Conservation (phyloP, 2,797 vertebrate species). For the Vireo griseus region DNA sequence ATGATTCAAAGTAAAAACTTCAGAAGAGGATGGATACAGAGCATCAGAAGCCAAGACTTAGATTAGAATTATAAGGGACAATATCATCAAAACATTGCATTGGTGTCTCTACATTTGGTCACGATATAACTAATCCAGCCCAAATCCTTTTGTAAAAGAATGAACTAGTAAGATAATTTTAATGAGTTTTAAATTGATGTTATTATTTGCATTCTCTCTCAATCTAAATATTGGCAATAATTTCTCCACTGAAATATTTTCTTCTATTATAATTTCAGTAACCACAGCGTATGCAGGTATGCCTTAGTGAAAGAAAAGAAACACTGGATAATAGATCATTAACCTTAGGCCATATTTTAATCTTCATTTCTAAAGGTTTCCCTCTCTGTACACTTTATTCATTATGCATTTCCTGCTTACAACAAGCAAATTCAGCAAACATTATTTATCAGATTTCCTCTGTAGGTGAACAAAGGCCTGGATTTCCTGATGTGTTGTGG, state of each 20-base stretch:
- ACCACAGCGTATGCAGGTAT: not conserved
- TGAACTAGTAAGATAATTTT: slow-evolving; percentile 14
- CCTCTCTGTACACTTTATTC: slow-evolving; percentile 4
- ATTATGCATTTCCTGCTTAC: slow-evolving; percentile 6
- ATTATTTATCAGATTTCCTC: slow-evolving; percentile 26
- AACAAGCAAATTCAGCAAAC: slow-evolving; percentile 44
- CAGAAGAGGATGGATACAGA: not conserved
- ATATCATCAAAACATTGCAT: not conserved
- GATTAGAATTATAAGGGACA: not conserved
- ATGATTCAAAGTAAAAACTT: not conserved
- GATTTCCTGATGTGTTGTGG: not conserved
- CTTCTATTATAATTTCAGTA: not conserved
- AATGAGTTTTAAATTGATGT: slow-evolving; percentile 31
- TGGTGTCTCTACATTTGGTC: not conserved
- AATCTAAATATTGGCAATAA: slow-evolving; percentile 4
- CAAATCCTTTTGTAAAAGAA: slow-evolving; percentile 40
- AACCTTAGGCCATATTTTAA: slow-evolving; percentile 29
- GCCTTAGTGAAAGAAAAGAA: not conserved
- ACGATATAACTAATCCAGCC: slow-evolving; percentile 15
- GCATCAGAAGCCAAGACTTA: not conserved
- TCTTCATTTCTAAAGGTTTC: slow-evolving; percentile 41
- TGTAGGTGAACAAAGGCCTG: not conserved
- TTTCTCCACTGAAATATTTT: not conserved
- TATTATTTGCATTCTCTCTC: not conserved
- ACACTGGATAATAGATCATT: slow-evolving; percentile 28